These are phyloP conservation scores for Kryphioiulus occultus DNA, from an alignment of 2,888 invertebrate species.

Conservation along the genomic window DNA sequence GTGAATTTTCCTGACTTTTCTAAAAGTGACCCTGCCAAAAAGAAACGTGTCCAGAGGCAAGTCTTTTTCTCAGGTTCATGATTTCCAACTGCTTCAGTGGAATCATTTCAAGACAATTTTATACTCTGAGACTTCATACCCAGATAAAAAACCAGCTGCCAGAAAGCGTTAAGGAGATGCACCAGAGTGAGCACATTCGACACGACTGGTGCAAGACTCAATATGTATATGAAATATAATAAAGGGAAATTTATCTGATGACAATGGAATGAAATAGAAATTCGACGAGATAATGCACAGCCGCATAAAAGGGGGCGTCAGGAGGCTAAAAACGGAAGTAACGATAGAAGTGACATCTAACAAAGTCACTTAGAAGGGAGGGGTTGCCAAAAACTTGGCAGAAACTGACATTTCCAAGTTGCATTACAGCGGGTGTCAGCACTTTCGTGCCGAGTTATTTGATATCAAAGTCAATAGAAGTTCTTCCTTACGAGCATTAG, in stretches of 20 bases:
- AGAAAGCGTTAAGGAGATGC: neutral
- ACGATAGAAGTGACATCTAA: neutral
- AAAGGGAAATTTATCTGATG: neutral
- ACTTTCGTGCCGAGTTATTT: neutral
- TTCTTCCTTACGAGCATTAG: neutral
- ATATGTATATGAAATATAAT: neutral
- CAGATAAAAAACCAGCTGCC: neutral
- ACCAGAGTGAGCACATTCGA: neutral
- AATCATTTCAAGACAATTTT: neutral
- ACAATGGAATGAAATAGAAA: neutral
- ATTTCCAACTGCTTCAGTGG: neutral
- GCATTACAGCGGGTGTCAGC: neutral
- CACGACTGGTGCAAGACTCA: neutral
- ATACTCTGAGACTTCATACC: neutral
- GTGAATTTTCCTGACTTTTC: no score
- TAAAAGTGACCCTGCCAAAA: no score
- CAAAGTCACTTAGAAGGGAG: neutral
- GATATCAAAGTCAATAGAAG: neutral
- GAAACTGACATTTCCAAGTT: neutral
- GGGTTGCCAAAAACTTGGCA: constrained; percentile 12
- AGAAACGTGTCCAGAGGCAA: no score
- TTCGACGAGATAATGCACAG: neutral
- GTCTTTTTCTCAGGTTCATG: no score
- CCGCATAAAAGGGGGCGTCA: neutral
- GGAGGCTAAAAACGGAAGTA: neutral